Conservation (phyloP, 1,140 invertebrate genomes). For the Orius insidiosus region DNA sequence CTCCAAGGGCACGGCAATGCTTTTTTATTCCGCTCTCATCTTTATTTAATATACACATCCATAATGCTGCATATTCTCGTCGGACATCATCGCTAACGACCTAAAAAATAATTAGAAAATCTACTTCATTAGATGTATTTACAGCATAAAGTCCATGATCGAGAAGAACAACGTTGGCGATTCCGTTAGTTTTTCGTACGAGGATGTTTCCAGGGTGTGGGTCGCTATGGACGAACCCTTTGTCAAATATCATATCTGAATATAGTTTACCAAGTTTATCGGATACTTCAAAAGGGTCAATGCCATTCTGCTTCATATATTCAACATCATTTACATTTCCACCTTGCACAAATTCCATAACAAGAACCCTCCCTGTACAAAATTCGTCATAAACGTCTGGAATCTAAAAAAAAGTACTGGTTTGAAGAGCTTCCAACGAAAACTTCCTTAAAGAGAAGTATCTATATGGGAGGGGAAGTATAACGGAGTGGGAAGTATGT, state of each 20-base stretch:
- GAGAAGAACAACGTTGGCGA: conserved; percentile 65
- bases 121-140: too few relatives aligned
- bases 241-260: conserved; percentile 95
- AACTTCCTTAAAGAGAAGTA: too few relatives aligned
- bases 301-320: conserved; percentile 56
- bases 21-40: conserved; percentile 61
- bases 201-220: conserved; percentile 97
- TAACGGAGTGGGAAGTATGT: too few relatives aligned
- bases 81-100: conserved; percentile 73
- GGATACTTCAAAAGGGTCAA: conserved; percentile 65
- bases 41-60: conserved; percentile 77
- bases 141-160: conserved; percentile 88
- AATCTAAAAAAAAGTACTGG: conserved; percentile 35
- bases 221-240: conserved; percentile 95
- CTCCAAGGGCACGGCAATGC: conserved; percentile 61
- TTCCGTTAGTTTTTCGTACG: conserved; percentile 46
- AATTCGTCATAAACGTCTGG: conserved; percentile 64
- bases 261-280: conserved; percentile 78
- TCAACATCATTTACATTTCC: conserved; percentile 84
- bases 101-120: conserved; percentile 34
- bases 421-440: too few relatives aligned
- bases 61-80: conserved; percentile 82
- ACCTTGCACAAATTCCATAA: conserved; percentile 93
- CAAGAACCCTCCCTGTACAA: conserved; percentile 67
- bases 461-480: too few relatives aligned